Evolutionary conservation across 2,797 vertebrate genomes (phyloP).

Genomic region (Nannoperca obscura): DNA sequence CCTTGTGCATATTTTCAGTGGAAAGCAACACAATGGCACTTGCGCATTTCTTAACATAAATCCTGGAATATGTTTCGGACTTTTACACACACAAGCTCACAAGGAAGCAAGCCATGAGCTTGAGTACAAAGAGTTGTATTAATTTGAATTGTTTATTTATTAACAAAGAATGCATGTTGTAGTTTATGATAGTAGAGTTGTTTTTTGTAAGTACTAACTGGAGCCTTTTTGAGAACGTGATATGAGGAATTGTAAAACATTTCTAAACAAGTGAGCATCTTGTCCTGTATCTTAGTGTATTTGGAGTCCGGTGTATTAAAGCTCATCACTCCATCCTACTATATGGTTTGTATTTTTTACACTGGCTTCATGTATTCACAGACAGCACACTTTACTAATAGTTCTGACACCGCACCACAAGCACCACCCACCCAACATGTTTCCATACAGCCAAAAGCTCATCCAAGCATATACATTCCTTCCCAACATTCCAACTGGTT

Average conservation of each 20-base stretch:
- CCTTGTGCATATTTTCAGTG: neutral
- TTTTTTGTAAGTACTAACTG: neutral
- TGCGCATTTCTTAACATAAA: neutral
- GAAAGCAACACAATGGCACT: neutral
- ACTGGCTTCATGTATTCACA: neutral
- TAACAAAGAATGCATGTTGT: neutral
- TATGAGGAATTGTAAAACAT: neutral
- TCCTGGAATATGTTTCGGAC: neutral
- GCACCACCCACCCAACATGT: slow-evolving; percentile 12
- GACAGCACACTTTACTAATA: neutral
- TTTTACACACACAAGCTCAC: neutral
- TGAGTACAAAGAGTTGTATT: neutral
- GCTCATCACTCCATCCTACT: neutral
- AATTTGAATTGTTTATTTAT: neutral
- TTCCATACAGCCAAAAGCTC: slow-evolving; percentile 31
- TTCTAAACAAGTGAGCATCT: neutral
- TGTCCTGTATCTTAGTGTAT: slow-evolving; percentile 15
- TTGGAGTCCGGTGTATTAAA: slow-evolving; percentile 24
- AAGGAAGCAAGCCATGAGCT: neutral
- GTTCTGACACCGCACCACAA: neutral
- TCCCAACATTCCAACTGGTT: slow-evolving; percentile 14
- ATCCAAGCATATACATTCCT: slow-evolving; percentile 39
- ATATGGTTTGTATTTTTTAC: slow-evolving; percentile 1
- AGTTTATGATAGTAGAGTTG: no score
- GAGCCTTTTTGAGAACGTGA: neutral